phyloP scores from a whole-genome alignment of 2,113 vertebrate species.

The Phalacrocorax aristotelis region DNA sequence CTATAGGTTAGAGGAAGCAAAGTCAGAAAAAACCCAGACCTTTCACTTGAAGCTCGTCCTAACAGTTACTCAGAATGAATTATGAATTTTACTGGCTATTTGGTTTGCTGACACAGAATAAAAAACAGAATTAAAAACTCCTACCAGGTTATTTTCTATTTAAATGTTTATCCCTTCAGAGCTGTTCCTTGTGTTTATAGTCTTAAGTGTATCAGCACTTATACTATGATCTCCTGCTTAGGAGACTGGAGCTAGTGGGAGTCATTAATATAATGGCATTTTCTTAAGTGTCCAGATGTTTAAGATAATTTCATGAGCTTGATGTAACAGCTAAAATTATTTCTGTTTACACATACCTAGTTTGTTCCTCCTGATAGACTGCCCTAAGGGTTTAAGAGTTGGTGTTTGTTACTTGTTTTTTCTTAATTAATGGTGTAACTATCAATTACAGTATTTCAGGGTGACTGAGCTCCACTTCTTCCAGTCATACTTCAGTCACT shows the following conservation, averaged over 20 bases:
- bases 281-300: not conserved
- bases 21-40: not conserved
- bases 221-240: not conserved
- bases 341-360: not conserved
- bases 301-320: not conserved
- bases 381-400: not conserved
- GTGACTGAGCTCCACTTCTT: not conserved
- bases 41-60: not conserved
- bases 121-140: not conserved
- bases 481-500: not conserved
- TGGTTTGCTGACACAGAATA: not conserved
- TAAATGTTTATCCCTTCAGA: conserved; percentile 7
- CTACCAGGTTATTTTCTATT: not conserved
- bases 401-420: not conserved
- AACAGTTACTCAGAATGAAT: not conserved
- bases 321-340: not conserved
- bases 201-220: not conserved
- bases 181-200: not conserved
- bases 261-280: not conserved
- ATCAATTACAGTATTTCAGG: not conserved
- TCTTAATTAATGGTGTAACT: not conserved
- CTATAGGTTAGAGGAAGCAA: not conserved
- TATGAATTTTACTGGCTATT: not conserved
- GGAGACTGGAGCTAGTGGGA: not conserved
- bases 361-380: not conserved